phyloP scores from a whole-genome alignment of 2,113 vertebrate species.

The Petrocephalus zakoni region DNA sequence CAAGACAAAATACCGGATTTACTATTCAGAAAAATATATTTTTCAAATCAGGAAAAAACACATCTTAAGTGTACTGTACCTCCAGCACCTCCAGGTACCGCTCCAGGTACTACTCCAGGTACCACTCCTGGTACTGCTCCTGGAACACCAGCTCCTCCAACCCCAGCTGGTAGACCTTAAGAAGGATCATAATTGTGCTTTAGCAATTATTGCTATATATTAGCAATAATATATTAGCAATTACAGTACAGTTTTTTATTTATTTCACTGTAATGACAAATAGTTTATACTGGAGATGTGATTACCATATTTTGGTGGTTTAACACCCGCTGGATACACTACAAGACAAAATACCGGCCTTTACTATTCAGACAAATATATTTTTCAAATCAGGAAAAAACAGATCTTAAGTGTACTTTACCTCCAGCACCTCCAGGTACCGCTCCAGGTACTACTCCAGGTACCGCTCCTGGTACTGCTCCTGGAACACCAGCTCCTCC shows the following conservation, averaged over 20 bases:
- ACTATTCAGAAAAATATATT: neutral
- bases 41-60: neutral
- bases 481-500: slow-evolving; percentile 12
- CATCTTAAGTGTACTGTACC: neutral
- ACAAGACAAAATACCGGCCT: neutral
- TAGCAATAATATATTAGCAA: neutral
- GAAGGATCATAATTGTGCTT: neutral
- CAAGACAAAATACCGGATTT: neutral
- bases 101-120: neutral
- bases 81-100: neutral
- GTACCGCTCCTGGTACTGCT: slow-evolving; percentile 9
- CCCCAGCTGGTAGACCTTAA: slow-evolving; percentile 10
- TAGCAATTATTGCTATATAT: neutral
- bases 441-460: slow-evolving; percentile 11
- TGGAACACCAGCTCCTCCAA: slow-evolving; percentile 11
- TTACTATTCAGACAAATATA: neutral
- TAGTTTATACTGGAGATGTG: neutral
- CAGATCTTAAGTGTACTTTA: neutral
- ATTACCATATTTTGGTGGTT: slow-evolving; percentile 21
- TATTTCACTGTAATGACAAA: neutral
- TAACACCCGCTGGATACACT: neutral
- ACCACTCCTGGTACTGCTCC: neutral
- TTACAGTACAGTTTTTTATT: neutral
- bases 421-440: neutral
- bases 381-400: neutral